Evolutionary conservation across 2,797 vertebrate genomes (phyloP), one percentile per base, ranked within the genome.

Genomic region (Mico argentatus): DNA sequence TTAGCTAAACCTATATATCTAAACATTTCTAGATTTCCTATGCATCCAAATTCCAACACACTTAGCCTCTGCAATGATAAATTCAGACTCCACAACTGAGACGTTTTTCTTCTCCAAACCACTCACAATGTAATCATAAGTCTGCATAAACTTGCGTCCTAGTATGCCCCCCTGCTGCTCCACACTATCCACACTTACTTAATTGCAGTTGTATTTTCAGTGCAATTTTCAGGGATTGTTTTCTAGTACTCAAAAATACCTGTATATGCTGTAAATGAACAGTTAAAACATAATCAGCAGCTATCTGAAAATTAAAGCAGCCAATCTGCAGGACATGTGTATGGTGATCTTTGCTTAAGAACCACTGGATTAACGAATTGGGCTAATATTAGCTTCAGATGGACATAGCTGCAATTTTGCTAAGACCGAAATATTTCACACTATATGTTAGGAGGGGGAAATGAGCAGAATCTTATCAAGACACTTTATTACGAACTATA

Each of bases 41-140:
- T 10, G 39, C 79, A 48, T 17, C 84, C 50, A 94, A 95, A 98
- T 98, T 95, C 96, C 97, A 95, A 57, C 52, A 97, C 95, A 88
- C 36, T 95, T 97, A 89, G 82, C 79, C 75, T 93, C 76, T 93
- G 44, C 9, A 64, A 92, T 64, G 92, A 94, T 90, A 95, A 93
- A 97, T 75, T 97, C 27, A 97, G 94, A 90, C 46, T 91, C 50
- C 44, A 90, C 75, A 44, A 91, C 30, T 50, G 75, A 90, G 86
- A 39, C 9, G 48, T 83, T 94, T 86, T 81, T 67, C 88, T 95
- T 64, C n/a, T 92, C 41, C 79, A 52, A 77, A 91, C 22, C 87
- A 90, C 82, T 91, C 82, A 87, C 57, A 67, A 61, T 59, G 39
- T 59, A 89, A 88, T 90, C 82, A 1, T 76, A 95, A 91, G 11